Conservation (phyloP, 2,888 invertebrate genomes). For the Alloplasta piceator region DNA sequence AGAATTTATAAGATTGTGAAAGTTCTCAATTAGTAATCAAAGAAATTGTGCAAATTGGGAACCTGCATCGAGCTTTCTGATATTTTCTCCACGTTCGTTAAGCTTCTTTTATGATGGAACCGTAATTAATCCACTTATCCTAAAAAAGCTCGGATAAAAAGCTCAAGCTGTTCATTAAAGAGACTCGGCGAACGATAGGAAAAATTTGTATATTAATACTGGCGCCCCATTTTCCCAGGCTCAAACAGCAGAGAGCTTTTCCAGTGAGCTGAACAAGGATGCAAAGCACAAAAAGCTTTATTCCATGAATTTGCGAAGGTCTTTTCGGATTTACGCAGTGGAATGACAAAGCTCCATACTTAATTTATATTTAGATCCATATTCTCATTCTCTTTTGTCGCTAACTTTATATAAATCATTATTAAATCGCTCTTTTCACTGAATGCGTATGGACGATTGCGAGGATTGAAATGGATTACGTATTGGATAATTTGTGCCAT, state of each 20-base stretch:
- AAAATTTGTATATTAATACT: too few species aligned
- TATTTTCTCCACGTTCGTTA: too few species aligned
- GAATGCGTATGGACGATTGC: constrained; percentile 3
- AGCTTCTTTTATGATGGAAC: too few species aligned
- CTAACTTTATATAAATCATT: constrained; percentile 8
- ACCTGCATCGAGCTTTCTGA: too few species aligned
- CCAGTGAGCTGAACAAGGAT: not conserved
- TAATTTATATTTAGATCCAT: constrained; percentile 3
- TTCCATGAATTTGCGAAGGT: not conserved
- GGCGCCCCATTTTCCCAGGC: too few species aligned
- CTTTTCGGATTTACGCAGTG: constrained; percentile 2
- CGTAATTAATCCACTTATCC: too few species aligned
- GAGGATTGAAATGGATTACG: constrained; percentile 22
- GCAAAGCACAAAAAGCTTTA: constrained; percentile 3
- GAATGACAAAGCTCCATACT: constrained; percentile 7
- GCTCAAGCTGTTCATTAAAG: too few species aligned
- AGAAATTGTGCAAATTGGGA: too few species aligned
- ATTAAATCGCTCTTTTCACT: constrained; percentile 9
- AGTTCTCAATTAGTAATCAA: too few species aligned
- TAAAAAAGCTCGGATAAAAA: too few species aligned
- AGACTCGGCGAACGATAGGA: too few species aligned
- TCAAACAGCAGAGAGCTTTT: not conserved
- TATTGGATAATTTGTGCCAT: constrained; percentile 19
- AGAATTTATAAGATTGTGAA: too few species aligned
- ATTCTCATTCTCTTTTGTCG: not conserved